These are phyloP conservation scores for Andinoacara biseriatus DNA, from an alignment of 2,113 vertebrate species.

Conservation along the genomic window DNA sequence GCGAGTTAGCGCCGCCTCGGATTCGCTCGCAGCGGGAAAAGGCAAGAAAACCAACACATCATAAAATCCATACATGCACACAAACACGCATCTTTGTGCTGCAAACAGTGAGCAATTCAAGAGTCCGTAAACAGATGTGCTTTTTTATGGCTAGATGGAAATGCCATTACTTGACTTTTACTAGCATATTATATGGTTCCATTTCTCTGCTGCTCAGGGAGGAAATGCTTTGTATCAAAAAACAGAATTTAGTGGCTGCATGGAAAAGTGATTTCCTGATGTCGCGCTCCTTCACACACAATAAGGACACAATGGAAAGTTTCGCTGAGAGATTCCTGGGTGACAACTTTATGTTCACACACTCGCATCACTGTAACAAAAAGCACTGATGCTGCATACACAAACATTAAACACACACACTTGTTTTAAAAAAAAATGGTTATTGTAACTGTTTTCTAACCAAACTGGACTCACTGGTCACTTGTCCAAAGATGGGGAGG, in stretches of 20 bases:
- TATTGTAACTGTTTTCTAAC: not conserved
- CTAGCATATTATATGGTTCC: not conserved
- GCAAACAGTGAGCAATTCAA: slow-evolving; percentile 33
- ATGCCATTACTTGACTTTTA: slow-evolving; percentile 1
- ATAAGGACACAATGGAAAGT: not conserved
- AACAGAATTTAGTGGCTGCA: not conserved
- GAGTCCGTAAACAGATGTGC: slow-evolving; percentile 40
- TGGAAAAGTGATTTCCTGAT: not conserved
- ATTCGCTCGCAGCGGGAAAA: slow-evolving; percentile 34
- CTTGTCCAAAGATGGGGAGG: slow-evolving; percentile 92
- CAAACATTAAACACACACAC: not conserved
- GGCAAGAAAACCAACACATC: slow-evolving; percentile 53
- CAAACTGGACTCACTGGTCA: slow-evolving; percentile 89
- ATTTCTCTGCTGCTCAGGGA: not conserved
- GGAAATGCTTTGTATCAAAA: not conserved
- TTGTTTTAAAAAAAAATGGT: no score
- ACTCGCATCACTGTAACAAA: no score
- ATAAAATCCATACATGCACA: slow-evolving; percentile 46
- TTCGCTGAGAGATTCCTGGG: no score
- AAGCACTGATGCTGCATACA: no score
- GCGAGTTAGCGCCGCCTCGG: slow-evolving; percentile 34
- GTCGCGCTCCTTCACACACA: not conserved
- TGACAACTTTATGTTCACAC: no score
- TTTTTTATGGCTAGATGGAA: slow-evolving; percentile 29
- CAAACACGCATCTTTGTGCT: slow-evolving; percentile 38